Evolutionary conservation across 2,113 vertebrate species (phyloP), one percentile per base, ranked within the genome.

Genomic region (Polypterus bichir): DNA sequence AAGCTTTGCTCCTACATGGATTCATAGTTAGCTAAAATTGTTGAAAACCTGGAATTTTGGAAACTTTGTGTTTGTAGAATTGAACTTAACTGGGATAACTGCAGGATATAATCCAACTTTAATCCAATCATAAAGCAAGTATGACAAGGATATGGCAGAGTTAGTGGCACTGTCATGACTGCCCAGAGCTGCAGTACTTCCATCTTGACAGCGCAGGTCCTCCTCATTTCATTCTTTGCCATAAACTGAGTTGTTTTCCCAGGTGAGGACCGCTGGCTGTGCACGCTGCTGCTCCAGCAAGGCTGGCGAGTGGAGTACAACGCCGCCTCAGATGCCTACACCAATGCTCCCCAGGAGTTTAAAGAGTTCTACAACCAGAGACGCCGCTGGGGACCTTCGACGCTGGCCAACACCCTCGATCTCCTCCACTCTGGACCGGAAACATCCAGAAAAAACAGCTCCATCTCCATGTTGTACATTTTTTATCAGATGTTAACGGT

Each of bases 201-300:
- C 27, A 27, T 27, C 27, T 27, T 27, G 27, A 27, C 27, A 27
- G 27, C 27, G 27, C 27, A 27, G 27, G 27, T 46, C 47, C 59
- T 60, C 45, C 8, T 10, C 1, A 60, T 9, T 46, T 10, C 45
- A 44, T 46, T 60, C 4, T 46, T 4, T 7, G 11, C 27, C 45
- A 27, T n/a, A 1, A 45, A n/a, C 27, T 27, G 27, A 61, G 9
- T 62, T 44, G 47, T 51, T 52, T n/a, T 46, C 54, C 56, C n/a
- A 89, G 86, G 87, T 6, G 87, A 89, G 68, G 87, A 89, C 73
- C 84, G 86, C n/a, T 89, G 87, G 87, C 75, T 89, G 64, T 89
- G 87, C 65, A 89, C 87, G 7, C 66, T 89, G 64, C 71, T 89
- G 47, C 69, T 89, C 49, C 83, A 87, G 72, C 86, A 88, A 68